Conservation (phyloP, 2,888 invertebrate genomes). For the Eledone cirrhosa region DNA sequence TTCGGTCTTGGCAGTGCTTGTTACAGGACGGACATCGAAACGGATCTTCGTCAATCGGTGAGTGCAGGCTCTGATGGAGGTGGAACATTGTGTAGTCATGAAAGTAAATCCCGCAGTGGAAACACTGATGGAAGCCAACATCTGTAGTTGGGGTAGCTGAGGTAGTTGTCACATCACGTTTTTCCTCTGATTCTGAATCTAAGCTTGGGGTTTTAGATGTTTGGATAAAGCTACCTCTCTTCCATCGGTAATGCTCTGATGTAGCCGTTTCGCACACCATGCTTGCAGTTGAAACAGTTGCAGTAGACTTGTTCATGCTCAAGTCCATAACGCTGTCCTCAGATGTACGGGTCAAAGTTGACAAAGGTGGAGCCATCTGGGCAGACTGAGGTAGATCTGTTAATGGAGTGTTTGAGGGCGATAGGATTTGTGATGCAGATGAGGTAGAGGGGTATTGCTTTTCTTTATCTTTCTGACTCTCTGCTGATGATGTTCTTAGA, state of each 20-base stretch:
- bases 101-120: slow-evolving; percentile 59
- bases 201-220: slow-evolving; percentile 47
- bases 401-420: slow-evolving; percentile 25
- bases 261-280: slow-evolving; percentile 37
- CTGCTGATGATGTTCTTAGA: slow-evolving; percentile 21
- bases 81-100: slow-evolving; percentile 61
- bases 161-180: slow-evolving; percentile 55
- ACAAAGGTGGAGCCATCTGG: slow-evolving; percentile 26
- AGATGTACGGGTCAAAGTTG: slow-evolving; percentile 25
- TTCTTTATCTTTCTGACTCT: slow-evolving; percentile 26
- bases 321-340: slow-evolving; percentile 55
- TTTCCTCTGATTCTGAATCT: slow-evolving; percentile 55
- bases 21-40: slow-evolving; percentile 59
- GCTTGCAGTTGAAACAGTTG: slow-evolving; percentile 45
- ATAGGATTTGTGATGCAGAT: slow-evolving; percentile 29
- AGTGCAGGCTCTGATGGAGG: slow-evolving; percentile 58
- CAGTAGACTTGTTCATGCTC: slow-evolving; percentile 53
- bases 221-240: slow-evolving; percentile 28
- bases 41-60: slow-evolving; percentile 54
- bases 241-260: slow-evolving; percentile 30
- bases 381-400: slow-evolving; percentile 31
- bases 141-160: slow-evolving; percentile 52
- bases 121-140: slow-evolving; percentile 58
- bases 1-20: slow-evolving; percentile 58
- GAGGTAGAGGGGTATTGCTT: slow-evolving; percentile 30